Evolutionary conservation across 2,888 invertebrate species (phyloP).

Genomic region (Graphium colonna): DNA sequence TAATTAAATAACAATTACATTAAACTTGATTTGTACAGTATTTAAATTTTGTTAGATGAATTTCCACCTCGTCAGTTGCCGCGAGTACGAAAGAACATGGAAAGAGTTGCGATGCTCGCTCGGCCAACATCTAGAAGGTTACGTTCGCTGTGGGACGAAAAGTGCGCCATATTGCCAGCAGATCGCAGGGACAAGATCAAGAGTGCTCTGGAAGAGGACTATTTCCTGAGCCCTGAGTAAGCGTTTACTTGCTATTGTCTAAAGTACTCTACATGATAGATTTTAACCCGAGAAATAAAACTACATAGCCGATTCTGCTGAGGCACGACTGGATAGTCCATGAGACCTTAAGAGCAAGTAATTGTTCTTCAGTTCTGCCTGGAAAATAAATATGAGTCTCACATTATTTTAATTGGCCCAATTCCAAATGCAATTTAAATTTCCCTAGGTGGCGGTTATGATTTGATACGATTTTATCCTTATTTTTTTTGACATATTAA

Average conservation of each 20-base stretch:
- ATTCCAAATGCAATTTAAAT: too few species aligned
- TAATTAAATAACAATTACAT: too few species aligned
- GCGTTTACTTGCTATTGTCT: not conserved
- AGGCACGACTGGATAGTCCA: too few species aligned
- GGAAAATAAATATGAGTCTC: too few species aligned
- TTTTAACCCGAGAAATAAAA: too few species aligned
- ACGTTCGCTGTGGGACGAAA: constrained; percentile 75
- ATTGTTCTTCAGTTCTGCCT: not conserved
- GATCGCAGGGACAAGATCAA: constrained; percentile 75
- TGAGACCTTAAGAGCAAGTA: too few species aligned
- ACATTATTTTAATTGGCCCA: too few species aligned
- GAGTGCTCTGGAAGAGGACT: constrained; percentile 76
- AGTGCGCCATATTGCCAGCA: constrained; percentile 65
- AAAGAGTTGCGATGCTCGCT: constrained; percentile 74
- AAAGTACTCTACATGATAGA: not conserved
- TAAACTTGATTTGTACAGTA: too few species aligned
- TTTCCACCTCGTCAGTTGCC: constrained; percentile 8
- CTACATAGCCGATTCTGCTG: too few species aligned
- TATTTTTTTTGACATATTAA: too few species aligned
- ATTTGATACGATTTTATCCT: too few species aligned
- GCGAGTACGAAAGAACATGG: constrained; percentile 51
- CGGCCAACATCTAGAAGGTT: constrained; percentile 72
- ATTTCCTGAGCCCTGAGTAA: constrained; percentile 75
- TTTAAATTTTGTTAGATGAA: constrained; percentile 9
- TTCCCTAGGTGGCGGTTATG: too few species aligned